Conservation (phyloP, 2,888 invertebrate genomes). For the Philonicus albiceps region DNA sequence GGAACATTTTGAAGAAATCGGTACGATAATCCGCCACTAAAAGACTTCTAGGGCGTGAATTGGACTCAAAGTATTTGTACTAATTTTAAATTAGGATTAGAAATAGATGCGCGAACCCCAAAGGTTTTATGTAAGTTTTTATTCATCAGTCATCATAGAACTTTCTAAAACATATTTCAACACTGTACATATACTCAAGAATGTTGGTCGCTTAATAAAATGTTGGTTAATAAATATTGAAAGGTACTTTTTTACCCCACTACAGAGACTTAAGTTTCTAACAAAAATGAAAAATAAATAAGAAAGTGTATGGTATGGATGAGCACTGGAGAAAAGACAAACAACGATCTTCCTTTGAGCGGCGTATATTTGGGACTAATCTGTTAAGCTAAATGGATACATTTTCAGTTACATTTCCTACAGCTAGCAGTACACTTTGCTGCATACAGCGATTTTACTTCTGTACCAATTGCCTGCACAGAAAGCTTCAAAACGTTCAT, state of each 20-base stretch:
- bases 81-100: neutral
- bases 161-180: neutral
- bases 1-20: slow-evolving; percentile 38
- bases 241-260: neutral
- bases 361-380: no score
- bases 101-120: neutral
- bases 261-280: neutral
- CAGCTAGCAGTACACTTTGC: no score
- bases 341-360: no score
- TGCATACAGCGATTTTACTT: no score
- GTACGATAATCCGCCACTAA: neutral
- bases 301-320: no score
- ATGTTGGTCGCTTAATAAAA: neutral
- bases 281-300: neutral
- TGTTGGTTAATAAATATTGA: neutral
- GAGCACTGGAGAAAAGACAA: no score
- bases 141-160: neutral
- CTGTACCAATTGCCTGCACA: no score
- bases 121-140: neutral
- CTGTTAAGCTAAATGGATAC: no score
- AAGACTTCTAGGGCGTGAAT: neutral
- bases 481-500: no score
- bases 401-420: no score
- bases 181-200: neutral
- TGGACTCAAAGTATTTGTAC: neutral